Evolutionary conservation across 2,113 vertebrate species (phyloP), one percentile per base, ranked within the genome.

Genomic region (Meriones unguiculatus): DNA sequence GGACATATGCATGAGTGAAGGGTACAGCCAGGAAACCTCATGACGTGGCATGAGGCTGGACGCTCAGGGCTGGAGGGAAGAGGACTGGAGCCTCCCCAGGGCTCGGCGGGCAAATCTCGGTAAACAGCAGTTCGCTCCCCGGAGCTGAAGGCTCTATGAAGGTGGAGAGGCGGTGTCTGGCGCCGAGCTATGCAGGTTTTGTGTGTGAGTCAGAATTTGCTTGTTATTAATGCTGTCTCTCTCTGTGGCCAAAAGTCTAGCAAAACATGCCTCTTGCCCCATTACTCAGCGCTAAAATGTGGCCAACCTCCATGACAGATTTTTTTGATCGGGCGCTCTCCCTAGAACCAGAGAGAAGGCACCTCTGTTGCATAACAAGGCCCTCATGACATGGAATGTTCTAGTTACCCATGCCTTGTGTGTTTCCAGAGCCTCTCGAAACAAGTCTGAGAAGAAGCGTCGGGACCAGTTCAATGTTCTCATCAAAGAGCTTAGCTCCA

Each of bases 361-460:
- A 32, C n/a, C n/a, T 93, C 17, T 4, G 2, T n/a, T 59, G 54
- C 25, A 7, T 88, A 30, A 18, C 64, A 87, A 67, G 86, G 28
- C 28, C 54, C 89, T 59, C 50, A 1, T 1, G 50, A 32, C 1
- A 24, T 54, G 12, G 67, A 85, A 50, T 67, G 10, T 80, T 75
- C 89, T 3, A 30, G 75, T 91, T 76, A 96, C 69, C 50, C 52
- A 30, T 62, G 54, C 50, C 6, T 93, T 96, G 85, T 87, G 25
- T 93, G 32, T 97, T 98, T 94, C 22, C 96, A 99, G 99, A 98
- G 99, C 99, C 97, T 99, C 99, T 0, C 98, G 99, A 97, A 99
- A 99, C 97, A 99, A 99, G 97, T 99, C 99, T 97, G 99, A 99
- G 98, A 99, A 99, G 98, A 99, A 99, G 94, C 98, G 99, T 89